Percentiles rank a stretch among this genome's conserved stretches.
Conservation (phyloP, 2,797 vertebrate genomes). For the Balearica regulorum region DNA sequence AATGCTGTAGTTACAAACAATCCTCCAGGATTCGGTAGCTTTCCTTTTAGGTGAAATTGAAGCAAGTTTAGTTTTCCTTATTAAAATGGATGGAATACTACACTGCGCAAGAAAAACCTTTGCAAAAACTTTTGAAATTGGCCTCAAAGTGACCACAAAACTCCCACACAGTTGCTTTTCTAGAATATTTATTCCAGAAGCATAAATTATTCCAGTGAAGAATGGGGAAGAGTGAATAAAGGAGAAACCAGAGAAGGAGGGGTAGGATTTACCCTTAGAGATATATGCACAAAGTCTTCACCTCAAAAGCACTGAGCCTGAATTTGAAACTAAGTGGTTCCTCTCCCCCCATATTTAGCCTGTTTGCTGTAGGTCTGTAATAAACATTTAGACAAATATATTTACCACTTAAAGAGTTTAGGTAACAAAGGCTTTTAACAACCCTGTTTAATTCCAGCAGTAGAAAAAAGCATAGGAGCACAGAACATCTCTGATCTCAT, state of each 20-base stretch:
- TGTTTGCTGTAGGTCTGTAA: neutral
- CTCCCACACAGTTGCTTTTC: neutral
- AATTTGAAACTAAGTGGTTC: neutral
- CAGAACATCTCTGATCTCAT: neutral
- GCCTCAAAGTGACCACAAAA: neutral
- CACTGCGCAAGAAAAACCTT: neutral
- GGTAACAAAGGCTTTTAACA: neutral
- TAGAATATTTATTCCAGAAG: neutral
- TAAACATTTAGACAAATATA: neutral
- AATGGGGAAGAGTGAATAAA: neutral
- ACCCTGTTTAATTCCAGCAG: neutral
- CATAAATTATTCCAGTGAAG: neutral
- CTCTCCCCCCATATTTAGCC: neutral
- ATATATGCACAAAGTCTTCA: neutral
- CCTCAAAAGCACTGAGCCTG: neutral
- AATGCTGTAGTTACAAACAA: neutral
- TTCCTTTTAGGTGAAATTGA: neutral
- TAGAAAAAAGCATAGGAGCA: neutral
- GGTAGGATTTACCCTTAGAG: neutral
- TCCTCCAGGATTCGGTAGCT: neutral
- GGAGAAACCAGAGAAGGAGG: neutral
- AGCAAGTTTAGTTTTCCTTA: neutral
- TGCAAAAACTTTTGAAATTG: neutral
- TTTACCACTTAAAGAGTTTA: neutral
- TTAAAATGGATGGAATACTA: neutral